phyloP scores from a whole-genome alignment of 2,797 vertebrate species.

The Sebastes baramenuke region DNA sequence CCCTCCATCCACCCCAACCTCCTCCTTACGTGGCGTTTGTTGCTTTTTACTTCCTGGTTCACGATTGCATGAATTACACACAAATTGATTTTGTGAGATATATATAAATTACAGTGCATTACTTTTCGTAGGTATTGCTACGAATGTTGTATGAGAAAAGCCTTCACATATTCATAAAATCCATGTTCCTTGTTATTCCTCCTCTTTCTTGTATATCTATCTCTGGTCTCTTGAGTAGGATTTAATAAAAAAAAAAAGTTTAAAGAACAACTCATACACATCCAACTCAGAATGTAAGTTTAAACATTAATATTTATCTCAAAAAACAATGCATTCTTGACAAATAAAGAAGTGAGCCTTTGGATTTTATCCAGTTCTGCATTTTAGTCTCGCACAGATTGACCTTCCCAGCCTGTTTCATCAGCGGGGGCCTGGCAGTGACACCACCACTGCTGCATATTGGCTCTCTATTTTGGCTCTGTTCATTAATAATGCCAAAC shows the following conservation, averaged over 20 bases:
- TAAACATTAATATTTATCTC: slow-evolving; percentile 14
- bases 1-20: no score
- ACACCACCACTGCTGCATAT: slow-evolving; percentile 33
- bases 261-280: not conserved
- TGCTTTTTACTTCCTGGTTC: no score
- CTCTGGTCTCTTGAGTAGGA: not conserved
- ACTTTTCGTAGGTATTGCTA: no score
- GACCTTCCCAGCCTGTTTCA: slow-evolving; percentile 57
- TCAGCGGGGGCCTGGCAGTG: slow-evolving; percentile 44
- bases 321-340: slow-evolving; percentile 3
- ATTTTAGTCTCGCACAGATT: slow-evolving; percentile 37
- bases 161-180: not conserved
- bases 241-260: not conserved
- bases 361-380: slow-evolving; percentile 46
- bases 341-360: not conserved
- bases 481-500: slow-evolving; percentile 72
- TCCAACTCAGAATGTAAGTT: not conserved
- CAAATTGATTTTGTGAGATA: no score
- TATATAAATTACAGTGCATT: no score
- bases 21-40: no score
- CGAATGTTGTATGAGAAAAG: no score
- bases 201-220: not conserved
- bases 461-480: slow-evolving; percentile 46
- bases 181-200: not conserved
- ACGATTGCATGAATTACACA: no score